A percentile compares a stretch with the other conserved stretches of the same genome.
Conservation (phyloP, 2,888 invertebrate species). For the Eristalinus sepulchralis region DNA sequence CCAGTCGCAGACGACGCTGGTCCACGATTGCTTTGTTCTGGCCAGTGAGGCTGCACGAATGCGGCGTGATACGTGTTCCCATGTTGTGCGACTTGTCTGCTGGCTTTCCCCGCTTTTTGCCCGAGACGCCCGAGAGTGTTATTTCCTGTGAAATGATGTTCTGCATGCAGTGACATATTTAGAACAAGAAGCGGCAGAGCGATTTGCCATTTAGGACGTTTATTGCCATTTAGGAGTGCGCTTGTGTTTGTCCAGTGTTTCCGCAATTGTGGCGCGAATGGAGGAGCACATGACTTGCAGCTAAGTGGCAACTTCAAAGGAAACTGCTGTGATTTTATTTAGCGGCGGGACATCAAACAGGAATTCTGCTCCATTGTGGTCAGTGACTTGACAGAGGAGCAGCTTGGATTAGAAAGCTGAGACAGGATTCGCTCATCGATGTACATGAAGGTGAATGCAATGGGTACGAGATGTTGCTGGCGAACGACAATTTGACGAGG, state of each 20-base stretch:
- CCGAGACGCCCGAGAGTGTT: conserved; percentile 51
- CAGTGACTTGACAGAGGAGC: not conserved
- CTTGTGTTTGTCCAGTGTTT: conserved; percentile 11
- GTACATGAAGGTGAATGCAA: not conserved
- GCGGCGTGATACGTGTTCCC: conserved; percentile 49
- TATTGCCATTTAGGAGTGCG: conserved; percentile 40
- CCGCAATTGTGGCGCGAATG: conserved; percentile 36
- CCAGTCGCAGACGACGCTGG: not conserved
- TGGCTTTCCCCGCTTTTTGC: conserved; percentile 16
- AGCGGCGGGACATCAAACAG: not conserved
- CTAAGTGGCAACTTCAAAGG: not conserved
- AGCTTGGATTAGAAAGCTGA: not conserved
- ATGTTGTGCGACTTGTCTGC: conserved; percentile 55
- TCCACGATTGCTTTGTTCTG: conserved; percentile 40
- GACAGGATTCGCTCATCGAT: not conserved
- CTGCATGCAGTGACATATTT: conserved; percentile 66
- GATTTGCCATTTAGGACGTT: conserved; percentile 13
- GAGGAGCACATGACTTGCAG: not conserved
- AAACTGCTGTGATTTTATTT: not conserved
- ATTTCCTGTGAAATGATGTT: conserved; percentile 66
- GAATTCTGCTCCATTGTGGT: not conserved
- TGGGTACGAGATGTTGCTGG: not conserved
- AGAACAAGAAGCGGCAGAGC: conserved; percentile 43
- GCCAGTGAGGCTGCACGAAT: not conserved
- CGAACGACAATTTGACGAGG: not conserved